Percentiles rank a stretch among this genome's conserved stretches.
These are phyloP conservation scores for Paratilapia polleni DNA, from an alignment of 2,113 vertebrate species.

Conservation along the genomic window DNA sequence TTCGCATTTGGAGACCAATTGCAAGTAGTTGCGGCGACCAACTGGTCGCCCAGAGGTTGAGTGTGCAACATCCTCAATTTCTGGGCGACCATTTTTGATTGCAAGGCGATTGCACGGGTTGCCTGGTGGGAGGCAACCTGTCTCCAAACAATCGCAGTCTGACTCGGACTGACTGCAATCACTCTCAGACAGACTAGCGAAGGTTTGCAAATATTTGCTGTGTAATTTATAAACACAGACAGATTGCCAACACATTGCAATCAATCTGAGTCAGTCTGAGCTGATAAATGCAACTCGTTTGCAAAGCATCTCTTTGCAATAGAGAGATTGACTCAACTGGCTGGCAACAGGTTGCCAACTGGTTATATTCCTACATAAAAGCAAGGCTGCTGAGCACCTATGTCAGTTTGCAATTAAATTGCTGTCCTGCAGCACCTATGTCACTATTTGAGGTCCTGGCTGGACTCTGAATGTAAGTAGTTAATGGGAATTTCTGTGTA, in stretches of 20 bases:
- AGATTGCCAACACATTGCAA: not conserved
- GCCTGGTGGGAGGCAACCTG: not conserved
- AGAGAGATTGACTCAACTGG: no score
- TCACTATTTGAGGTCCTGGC: no score
- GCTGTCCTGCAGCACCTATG: not conserved
- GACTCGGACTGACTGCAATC: not conserved
- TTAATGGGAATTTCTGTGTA: not conserved
- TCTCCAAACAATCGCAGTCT: not conserved
- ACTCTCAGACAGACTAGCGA: not conserved
- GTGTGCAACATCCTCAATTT: not conserved
- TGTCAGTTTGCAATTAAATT: no score
- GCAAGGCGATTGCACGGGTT: not conserved
- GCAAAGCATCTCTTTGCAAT: not conserved
- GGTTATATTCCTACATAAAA: not conserved
- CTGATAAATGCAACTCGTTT: no score
- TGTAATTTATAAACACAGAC: not conserved
- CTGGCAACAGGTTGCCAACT: no score
- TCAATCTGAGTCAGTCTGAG: not conserved
- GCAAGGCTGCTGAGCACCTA: not conserved
- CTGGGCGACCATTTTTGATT: not conserved
- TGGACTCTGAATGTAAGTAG: no score
- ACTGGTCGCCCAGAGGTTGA: no score
- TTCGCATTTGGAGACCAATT: fast-evolving
- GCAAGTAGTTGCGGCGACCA: no score
- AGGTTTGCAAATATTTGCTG: not conserved